Conservation (phyloP, 2,888 invertebrate genomes). For the Ophion obscuratus region DNA sequence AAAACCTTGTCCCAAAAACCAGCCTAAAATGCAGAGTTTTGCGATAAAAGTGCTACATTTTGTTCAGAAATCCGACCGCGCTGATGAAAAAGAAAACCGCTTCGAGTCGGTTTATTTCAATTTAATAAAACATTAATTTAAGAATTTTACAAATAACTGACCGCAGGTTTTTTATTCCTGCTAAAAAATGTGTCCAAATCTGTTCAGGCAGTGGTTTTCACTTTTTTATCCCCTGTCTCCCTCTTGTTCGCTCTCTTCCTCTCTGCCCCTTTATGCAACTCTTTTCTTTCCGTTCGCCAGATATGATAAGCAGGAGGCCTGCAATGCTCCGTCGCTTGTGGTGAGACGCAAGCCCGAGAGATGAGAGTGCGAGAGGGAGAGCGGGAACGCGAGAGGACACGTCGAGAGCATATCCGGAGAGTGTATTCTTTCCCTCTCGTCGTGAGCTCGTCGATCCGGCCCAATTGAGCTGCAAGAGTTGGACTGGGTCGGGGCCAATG, state of each 20-base stretch:
- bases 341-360: slow-evolving; percentile 2
- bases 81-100: too few species aligned
- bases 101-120: too few species aligned
- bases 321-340: neutral
- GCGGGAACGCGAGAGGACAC: slow-evolving; percentile 10
- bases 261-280: slow-evolving; percentile 1
- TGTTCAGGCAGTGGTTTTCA: neutral
- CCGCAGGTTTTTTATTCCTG: neutral
- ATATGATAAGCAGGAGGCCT: neutral
- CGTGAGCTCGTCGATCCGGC: slow-evolving; percentile 9
- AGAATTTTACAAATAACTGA: neutral
- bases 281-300: slow-evolving; percentile 1
- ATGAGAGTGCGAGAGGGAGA: slow-evolving; percentile 7
- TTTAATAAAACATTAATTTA: too few species aligned
- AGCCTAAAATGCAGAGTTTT: too few species aligned
- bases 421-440: slow-evolving; percentile 42
- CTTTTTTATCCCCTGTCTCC: neutral
- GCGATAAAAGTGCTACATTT: too few species aligned
- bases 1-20: too few species aligned
- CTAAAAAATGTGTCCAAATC: neutral
- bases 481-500: slow-evolving; percentile 70
- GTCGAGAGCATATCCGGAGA: slow-evolving; percentile 25
- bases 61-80: too few species aligned
- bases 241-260: neutral
- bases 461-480: slow-evolving; percentile 38